Evolutionary conservation across 2,113 vertebrate genomes (phyloP), one percentile per base, ranked within the genome.

Genomic region (Halcyon senegalensis): DNA sequence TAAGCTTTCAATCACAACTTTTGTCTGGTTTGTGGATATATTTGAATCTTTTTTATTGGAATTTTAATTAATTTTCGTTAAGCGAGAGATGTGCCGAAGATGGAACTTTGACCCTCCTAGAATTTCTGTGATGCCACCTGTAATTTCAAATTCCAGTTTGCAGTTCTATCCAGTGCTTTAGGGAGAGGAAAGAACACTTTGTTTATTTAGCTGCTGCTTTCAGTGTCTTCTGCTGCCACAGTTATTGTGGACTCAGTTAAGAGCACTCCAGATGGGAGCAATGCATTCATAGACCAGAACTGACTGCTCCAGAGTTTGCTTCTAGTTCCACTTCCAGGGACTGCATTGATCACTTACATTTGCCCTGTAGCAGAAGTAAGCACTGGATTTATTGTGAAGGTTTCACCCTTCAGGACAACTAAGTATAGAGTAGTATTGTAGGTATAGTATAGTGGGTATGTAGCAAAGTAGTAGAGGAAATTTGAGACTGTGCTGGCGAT

Each of bases 201-300:
- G 2, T 56, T 83, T 41, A 80, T 58, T 86, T 83, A 69, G 2
- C 13, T 44, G 41, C n/a, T 89, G 12, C 53, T 68, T 68, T 68
- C 25, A 19, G 11, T 27, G 27, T 66, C 23, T 76, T 83, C 63
- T 68, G 2, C 30, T 90, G 43, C 35, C 25, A 23, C 39, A 7
- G 21, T 4, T 20, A 4, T 31, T 62, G 25, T 15, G 70, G 77
- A 10, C 19, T 76, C 31, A 3, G 5, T 35, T 59, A 59, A 31
- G 46, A 50, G 10, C 0, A 0, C 13, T 60, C 23, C 4, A 18
- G 30, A 58, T 28, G 8, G 11, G 43, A 63, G n/a, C 0, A 16
- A 8, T 0, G 0, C 4, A 13, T 41, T 72, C 62, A 6, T 2
- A 25, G 67, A 56, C 41, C 19, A 58, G 41, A 75, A 43, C 5